These are phyloP conservation scores for Dasyurus viverrinus DNA, from an alignment of 2,113 vertebrate species.

Conservation along the genomic window DNA sequence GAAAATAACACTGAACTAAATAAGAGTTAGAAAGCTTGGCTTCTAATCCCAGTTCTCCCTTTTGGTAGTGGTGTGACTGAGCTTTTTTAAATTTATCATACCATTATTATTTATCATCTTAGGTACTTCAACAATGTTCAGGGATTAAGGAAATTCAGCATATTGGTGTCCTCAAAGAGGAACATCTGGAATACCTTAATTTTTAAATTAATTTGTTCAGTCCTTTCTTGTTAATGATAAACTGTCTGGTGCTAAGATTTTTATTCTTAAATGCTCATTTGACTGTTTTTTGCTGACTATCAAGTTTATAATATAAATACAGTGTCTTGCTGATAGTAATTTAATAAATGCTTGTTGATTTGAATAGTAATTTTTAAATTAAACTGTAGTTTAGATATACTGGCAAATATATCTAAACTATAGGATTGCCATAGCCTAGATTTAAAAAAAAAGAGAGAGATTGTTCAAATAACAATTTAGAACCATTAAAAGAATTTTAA, in stretches of 20 bases:
- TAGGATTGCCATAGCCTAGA: not conserved
- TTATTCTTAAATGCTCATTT: not conserved
- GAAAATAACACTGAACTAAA: not conserved
- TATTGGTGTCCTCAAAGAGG: not conserved
- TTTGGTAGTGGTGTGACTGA: not conserved
- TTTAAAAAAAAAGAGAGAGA: not conserved
- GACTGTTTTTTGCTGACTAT: not conserved
- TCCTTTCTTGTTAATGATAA: not conserved
- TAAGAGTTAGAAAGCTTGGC: not conserved
- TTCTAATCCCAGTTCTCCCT: not conserved
- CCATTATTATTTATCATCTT: not conserved
- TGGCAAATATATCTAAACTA: not conserved
- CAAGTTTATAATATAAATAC: not conserved
- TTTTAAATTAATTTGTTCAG: not conserved
- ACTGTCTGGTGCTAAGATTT: not conserved
- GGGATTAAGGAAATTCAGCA: not conserved
- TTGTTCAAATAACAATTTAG: too few relatives aligned
- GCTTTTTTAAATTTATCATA: not conserved
- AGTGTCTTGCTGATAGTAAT: not conserved
- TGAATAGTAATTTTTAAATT: not conserved
- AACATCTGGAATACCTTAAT: not conserved
- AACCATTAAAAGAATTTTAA: too few relatives aligned
- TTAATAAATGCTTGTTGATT: not conserved
- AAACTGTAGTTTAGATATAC: not conserved
- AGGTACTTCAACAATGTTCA: not conserved